phyloP scores from a whole-genome alignment of 2,113 vertebrate species.

The Archilochus colubris region DNA sequence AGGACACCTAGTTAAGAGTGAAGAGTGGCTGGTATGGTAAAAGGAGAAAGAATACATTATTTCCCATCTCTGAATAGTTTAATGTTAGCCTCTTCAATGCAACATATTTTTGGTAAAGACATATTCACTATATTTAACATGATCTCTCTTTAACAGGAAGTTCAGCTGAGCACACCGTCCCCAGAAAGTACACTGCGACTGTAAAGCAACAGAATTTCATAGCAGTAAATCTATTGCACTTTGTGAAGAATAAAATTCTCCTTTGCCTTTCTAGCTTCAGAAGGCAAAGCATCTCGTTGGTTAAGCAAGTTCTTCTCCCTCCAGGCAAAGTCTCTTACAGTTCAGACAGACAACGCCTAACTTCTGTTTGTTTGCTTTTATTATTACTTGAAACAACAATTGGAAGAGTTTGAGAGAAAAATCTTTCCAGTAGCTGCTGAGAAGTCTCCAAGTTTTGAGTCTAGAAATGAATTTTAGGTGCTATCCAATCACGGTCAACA shows the following conservation, averaged over 20 bases:
- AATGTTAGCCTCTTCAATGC: constrained; percentile 77
- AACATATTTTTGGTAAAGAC: constrained; percentile 83
- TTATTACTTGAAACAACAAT: constrained; percentile 71
- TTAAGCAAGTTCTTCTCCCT: constrained; percentile 68
- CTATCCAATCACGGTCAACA: constrained; percentile 79
- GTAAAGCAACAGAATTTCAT: constrained; percentile 83
- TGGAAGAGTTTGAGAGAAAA: constrained; percentile 76
- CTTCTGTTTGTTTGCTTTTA: constrained; percentile 65
- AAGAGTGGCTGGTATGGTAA: constrained; percentile 74
- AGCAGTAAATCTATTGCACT: constrained; percentile 89
- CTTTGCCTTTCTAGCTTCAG: constrained; percentile 72
- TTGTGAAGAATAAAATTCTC: constrained; percentile 83
- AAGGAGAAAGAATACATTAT: constrained; percentile 76
- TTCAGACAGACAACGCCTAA: constrained; percentile 69
- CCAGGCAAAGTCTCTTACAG: constrained; percentile 68
- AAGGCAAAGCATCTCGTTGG: constrained; percentile 71
- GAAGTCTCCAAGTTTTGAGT: constrained; percentile 79
- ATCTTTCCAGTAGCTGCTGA: constrained; percentile 81
- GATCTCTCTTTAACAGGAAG: constrained; percentile 71
- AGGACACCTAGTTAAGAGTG: constrained; percentile 71
- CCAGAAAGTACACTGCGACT: constrained; percentile 76
- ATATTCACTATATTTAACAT: constrained; percentile 77
- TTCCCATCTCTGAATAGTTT: constrained; percentile 75
- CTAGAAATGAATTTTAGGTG: constrained; percentile 82
- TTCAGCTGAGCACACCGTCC: constrained; percentile 75